Evolutionary conservation across 2,113 vertebrate species (phyloP).

Genomic region (Lipophrys pholis): DNA sequence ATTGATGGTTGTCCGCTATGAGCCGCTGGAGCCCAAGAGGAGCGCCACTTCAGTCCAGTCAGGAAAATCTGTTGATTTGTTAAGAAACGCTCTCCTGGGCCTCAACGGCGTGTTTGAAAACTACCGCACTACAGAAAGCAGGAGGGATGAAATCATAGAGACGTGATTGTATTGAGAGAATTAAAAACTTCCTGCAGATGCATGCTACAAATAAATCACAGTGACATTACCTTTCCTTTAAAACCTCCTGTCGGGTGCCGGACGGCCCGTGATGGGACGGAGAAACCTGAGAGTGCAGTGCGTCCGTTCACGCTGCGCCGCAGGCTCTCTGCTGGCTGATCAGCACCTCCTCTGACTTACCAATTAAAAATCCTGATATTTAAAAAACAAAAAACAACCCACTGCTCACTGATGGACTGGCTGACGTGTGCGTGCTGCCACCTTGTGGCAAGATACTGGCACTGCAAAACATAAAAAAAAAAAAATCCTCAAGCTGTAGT

Average conservation of each 20-base stretch:
- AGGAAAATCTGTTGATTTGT: slow-evolving; percentile 17
- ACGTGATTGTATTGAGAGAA: slow-evolving; percentile 43
- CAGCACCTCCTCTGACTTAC: slow-evolving; percentile 31
- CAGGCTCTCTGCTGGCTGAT: slow-evolving; percentile 28
- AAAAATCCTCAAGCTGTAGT: slow-evolving; percentile 14
- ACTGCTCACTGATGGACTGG: slow-evolving; percentile 17
- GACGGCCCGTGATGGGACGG: slow-evolving; percentile 50
- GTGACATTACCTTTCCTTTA: slow-evolving; percentile 74
- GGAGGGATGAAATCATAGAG: slow-evolving; percentile 38
- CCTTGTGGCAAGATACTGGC: slow-evolving; percentile 52
- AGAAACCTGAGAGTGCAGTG: slow-evolving; percentile 53
- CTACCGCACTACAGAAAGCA: slow-evolving; percentile 51
- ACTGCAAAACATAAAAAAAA: slow-evolving; percentile 24
- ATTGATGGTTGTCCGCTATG: neutral
- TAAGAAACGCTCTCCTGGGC: slow-evolving; percentile 21
- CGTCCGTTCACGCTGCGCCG: slow-evolving; percentile 37
- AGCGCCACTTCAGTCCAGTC: slow-evolving; percentile 1
- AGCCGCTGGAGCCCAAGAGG: too few species aligned
- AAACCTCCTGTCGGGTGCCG: slow-evolving; percentile 50
- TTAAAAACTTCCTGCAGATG: slow-evolving; percentile 66
- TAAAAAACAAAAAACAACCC: slow-evolving; percentile 31
- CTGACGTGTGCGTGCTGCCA: slow-evolving; percentile 49
- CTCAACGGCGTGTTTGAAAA: slow-evolving; percentile 45
- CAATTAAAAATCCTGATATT: neutral
- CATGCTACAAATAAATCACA: slow-evolving; percentile 82